Conservation (phyloP, 2,113 vertebrate species). For the Dendrocopos noguchii region DNA sequence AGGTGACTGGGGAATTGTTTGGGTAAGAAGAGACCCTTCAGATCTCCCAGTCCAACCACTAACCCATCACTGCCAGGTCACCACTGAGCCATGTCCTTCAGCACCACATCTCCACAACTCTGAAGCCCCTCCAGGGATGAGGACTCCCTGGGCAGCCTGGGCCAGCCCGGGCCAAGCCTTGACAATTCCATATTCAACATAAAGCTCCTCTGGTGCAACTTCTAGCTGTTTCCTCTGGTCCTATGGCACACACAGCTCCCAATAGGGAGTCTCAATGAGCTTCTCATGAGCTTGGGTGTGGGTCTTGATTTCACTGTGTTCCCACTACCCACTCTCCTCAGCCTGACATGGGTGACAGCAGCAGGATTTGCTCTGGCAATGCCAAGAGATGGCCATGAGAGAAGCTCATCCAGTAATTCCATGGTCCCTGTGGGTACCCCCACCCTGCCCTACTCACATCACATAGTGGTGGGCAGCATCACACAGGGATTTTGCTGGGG, state of each 20-base stretch:
- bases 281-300: not conserved
- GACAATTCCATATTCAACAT: too few species aligned
- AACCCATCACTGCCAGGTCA: too few species aligned
- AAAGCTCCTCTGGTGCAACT: too few species aligned
- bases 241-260: too few species aligned
- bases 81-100: too few species aligned
- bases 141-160: too few species aligned
- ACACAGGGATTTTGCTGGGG: not conserved
- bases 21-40: too few species aligned
- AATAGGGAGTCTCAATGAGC: not conserved
- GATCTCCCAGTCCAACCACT: too few species aligned
- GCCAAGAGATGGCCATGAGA: not conserved
- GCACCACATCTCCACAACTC: too few species aligned
- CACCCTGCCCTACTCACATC: fast-evolving
- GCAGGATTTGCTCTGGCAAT: not conserved
- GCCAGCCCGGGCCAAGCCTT: too few species aligned
- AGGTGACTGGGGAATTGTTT: not conserved
- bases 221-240: too few species aligned
- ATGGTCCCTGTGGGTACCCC: fast-evolving
- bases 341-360: fast-evolving
- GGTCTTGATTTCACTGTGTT: not conserved
- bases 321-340: not conserved
- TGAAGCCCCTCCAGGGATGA: too few species aligned
- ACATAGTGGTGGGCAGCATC: not conserved
- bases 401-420: not conserved